Percentiles rank a stretch among this genome's conserved stretches.
Evolutionary conservation across 2,797 vertebrate genomes (phyloP).

Genomic region (Phataginus tetradactyla): DNA sequence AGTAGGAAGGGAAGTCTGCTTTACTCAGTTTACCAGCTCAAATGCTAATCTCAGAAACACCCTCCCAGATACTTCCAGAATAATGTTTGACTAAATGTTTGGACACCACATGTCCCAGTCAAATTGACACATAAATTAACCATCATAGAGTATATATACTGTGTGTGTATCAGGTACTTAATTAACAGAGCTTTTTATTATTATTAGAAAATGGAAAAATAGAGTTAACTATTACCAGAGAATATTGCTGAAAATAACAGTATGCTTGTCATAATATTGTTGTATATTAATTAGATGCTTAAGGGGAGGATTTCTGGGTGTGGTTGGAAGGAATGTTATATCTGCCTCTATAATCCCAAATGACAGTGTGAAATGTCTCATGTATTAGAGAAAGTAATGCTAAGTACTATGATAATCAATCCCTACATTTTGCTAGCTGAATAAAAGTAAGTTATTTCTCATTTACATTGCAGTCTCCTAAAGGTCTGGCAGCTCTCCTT

Average conservation of each 20-base stretch:
- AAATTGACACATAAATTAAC: neutral
- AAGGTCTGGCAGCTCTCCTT: neutral
- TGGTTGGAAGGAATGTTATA: neutral
- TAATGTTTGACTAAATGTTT: neutral
- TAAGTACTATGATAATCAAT: neutral
- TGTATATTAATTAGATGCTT: neutral
- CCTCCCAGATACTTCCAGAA: neutral
- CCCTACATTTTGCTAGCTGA: neutral
- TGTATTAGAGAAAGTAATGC: neutral
- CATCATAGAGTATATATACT: neutral
- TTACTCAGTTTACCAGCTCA: neutral
- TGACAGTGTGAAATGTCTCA: neutral
- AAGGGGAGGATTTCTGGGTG: neutral
- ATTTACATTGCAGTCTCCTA: neutral
- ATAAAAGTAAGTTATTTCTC: neutral
- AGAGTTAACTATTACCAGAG: neutral
- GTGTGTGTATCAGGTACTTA: neutral
- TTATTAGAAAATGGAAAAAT: neutral
- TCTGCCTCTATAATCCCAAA: slow-evolving; percentile 12
- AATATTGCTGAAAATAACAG: neutral
- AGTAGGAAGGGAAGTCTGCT: neutral
- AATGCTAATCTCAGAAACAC: neutral
- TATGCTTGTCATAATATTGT: neutral
- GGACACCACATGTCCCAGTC: neutral
- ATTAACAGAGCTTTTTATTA: neutral